Evolutionary conservation across 2,113 vertebrate genomes (phyloP), one percentile per base, ranked within the genome.

Genomic region (Eretmochelys imbricata): DNA sequence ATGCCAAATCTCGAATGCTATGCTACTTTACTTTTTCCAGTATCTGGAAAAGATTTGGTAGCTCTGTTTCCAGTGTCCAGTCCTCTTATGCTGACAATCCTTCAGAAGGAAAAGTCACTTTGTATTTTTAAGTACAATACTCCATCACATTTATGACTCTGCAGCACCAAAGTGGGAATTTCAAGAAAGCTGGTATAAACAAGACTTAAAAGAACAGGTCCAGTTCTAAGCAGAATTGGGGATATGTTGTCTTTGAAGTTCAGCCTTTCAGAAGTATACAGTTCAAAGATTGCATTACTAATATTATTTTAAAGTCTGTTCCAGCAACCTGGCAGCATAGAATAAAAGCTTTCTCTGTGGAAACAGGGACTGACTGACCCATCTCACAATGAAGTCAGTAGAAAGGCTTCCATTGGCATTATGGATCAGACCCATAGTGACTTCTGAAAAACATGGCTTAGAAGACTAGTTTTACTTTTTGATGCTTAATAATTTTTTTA

Each of bases 211-310:
- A 72, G 46, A 27, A 8, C 0, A 13, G 4, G 19, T n/a, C 84
- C n/a, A 92, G 80, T 22, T 31, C 81, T 82, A 87, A 94, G 12
- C 10, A 85, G 54, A 93, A 85, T 53, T 24, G 38, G 88, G 8
- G 8, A 29, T 42, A 4, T 19, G 20, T 78, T 49, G 5, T 9
- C 29, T 29, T 54, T 65, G 65, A 84, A 54, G 57, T 69, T 91
- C 55, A 84, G 8, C 20, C 48, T 81, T 90, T 84, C 65, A 85
- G 48, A 84, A 93, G 81, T 2, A 48, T 0, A 2, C 5, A 42
- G 1, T n/a, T 91, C 82, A 25, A 35, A 88, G 14, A 69, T 14
- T 90, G 11, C 65, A 38, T 59, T 51, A 25, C 3, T 19, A 76
- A 8, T 53, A 54, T 5, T 29, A 2, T 35, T 5, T 81, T 57